Conservation (phyloP, 2,888 invertebrate species). For the Muschampia plurimacula region DNA sequence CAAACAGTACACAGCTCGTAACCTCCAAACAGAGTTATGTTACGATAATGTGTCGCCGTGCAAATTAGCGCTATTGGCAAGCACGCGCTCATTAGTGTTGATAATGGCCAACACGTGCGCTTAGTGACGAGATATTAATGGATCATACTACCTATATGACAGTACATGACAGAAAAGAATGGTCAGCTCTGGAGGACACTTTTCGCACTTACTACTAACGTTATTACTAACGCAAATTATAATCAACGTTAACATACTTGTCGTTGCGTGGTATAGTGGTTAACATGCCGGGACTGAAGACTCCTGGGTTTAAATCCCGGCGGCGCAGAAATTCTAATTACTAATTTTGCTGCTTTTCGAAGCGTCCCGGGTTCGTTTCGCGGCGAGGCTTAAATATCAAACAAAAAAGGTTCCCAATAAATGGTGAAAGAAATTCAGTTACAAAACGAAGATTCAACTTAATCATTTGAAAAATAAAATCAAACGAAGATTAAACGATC, state of each 20-base stretch:
- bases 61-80: conserved; percentile 29
- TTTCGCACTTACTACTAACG: too few species aligned
- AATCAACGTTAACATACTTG: too few species aligned
- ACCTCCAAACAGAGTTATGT: conserved; percentile 25
- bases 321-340: too few species aligned
- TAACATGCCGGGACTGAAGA: too few species aligned
- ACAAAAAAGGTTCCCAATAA: neutral
- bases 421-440: neutral
- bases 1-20: conserved; percentile 6
- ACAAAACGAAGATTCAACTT: neutral
- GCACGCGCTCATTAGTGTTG: conserved; percentile 26
- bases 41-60: conserved; percentile 24
- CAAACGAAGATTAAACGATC: neutral
- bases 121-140: conserved; percentile 20
- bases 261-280: too few species aligned
- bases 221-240: too few species aligned
- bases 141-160: conserved; percentile 1
- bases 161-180: too few species aligned
- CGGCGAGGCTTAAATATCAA: too few species aligned
- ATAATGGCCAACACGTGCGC: conserved; percentile 34
- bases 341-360: too few species aligned
- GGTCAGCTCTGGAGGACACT: too few species aligned
- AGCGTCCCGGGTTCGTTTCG: too few species aligned
- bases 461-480: neutral
- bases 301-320: too few species aligned